A percentile compares a stretch with the other conserved stretches of the same genome.
Conservation (phyloP, 30 jellyfish, hydroid and myxozoan genomes). For the Chrysaora quinquecirrha region DNA sequence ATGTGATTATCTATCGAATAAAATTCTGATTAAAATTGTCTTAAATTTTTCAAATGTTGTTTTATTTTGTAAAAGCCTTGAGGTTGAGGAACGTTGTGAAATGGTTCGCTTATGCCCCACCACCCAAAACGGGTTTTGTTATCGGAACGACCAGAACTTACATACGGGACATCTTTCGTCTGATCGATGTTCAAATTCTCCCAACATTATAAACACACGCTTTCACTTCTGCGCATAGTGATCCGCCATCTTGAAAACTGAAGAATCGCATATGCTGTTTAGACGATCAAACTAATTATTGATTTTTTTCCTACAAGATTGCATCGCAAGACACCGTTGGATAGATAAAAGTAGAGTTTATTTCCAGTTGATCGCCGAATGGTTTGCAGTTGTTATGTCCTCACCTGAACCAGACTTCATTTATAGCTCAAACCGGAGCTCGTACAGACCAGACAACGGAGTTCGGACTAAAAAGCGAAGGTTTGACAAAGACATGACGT, state of each 20-base stretch:
- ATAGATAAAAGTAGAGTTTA: neutral
- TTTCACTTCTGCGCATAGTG: conserved; percentile 52
- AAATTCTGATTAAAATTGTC: too few relatives aligned
- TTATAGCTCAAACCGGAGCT: conserved; percentile 80
- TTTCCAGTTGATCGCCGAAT: conserved; percentile 21
- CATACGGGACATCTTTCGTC: conserved; percentile 45
- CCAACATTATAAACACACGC: conserved; percentile 26
- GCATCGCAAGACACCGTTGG: neutral
- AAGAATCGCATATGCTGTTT: neutral
- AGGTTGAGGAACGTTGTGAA: too few relatives aligned
- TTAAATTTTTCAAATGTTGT: too few relatives aligned
- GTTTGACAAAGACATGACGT: conserved; percentile 64
- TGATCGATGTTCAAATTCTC: conserved; percentile 54
- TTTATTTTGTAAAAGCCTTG: too few relatives aligned
- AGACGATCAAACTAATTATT: neutral
- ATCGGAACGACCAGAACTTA: too few relatives aligned
- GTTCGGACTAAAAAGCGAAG: conserved; percentile 71
- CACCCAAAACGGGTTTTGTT: too few relatives aligned
- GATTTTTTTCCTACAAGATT: neutral
- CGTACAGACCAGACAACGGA: conserved; percentile 71
- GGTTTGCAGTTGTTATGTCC: conserved; percentile 78
- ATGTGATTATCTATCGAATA: too few relatives aligned
- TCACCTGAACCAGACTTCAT: conserved; percentile 95
- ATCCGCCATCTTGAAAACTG: conserved; percentile 66
- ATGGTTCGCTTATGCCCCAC: too few relatives aligned